Percentiles rank a stretch among this genome's conserved stretches.
These are phyloP conservation scores for Drosophila lini DNA, from an alignment of 1,140 invertebrate genomes.

Conservation along the genomic window DNA sequence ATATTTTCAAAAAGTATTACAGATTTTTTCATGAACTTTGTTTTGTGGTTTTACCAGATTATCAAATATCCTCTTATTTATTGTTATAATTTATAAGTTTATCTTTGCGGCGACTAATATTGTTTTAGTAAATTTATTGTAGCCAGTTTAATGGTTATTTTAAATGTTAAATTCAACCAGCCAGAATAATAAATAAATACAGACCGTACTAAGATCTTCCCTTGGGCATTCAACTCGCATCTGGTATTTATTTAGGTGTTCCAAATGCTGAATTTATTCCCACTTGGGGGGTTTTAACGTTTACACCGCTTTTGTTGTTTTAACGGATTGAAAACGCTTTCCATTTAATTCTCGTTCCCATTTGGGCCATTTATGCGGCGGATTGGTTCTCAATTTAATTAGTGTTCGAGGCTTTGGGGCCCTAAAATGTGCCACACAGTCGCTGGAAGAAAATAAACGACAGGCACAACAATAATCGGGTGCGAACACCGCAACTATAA, in stretches of 20 bases:
- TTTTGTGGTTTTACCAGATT: neutral
- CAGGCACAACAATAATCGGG: slow-evolving; percentile 37
- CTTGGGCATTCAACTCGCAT: slow-evolving; percentile 20
- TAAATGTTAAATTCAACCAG: neutral
- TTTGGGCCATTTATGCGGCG: slow-evolving; percentile 26
- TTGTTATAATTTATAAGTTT: slow-evolving; percentile 1
- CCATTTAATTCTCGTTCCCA: slow-evolving; percentile 57
- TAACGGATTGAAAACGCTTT: slow-evolving; percentile 46
- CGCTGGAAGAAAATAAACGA: slow-evolving; percentile 37
- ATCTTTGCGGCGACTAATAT: neutral
- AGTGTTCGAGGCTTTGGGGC: slow-evolving; percentile 41
- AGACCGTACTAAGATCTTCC: slow-evolving; percentile 4
- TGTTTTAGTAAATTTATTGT: neutral
- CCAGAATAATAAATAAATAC: slow-evolving; percentile 1
- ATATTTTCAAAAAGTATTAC: too few relatives aligned
- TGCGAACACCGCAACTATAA: slow-evolving; percentile 30
- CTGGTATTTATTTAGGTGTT: slow-evolving; percentile 49
- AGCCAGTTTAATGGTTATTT: slow-evolving; percentile 10
- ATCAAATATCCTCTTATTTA: neutral
- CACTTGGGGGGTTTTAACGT: slow-evolving; percentile 29
- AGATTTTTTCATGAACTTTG: neutral
- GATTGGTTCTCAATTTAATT: slow-evolving; percentile 65
- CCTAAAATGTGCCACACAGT: slow-evolving; percentile 49
- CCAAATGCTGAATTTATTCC: slow-evolving; percentile 36
- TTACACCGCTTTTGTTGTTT: slow-evolving; percentile 47